Evolutionary conservation across 1,140 invertebrate species (phyloP), one percentile per base, ranked within the genome.

Genomic region (Wiebesia pumilae): DNA sequence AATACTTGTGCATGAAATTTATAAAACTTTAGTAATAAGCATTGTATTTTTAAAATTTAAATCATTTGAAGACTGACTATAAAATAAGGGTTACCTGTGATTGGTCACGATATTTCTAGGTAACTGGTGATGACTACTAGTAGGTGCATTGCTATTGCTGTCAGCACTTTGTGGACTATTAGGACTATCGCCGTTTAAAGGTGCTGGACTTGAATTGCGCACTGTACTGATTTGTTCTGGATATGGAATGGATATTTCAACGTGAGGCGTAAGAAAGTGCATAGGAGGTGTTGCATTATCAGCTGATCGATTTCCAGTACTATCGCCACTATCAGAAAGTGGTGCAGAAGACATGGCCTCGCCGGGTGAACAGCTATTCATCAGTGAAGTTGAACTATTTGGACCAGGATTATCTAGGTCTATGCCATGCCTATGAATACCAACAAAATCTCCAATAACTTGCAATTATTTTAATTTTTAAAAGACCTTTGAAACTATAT

Each of bases 231-330:
- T 84, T 88, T 93, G 93, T 77, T 93, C 94, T 83, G 95, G 92
- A 91, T 97, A 97, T 84, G 96, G 95, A 95, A 97, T 97, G 58
- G 97, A 97, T 93, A 98, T 98, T 94, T 98, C 97, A 38, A 98
- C 97, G 89, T 98, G 97, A 24, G 97, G 97, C 58, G 97, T 97
- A 33, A 98, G 94, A 92, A 97, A 98, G 93, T 98, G 97, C 96
- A 97, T 97, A 0, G 97, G 97, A 2, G 97, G 97, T 69, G 97
- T 97, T 24, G 96, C 96, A 91, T 97, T 97, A 90, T 97, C 97
- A 30, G 96, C 95, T 0, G 96, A 97, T 86, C 97, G 94, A 88
- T 96, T 96, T 33, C 96, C 96, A 82, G 95, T 96, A 83, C 96
- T 96, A 84, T 97, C 97, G 0, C 96, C 97, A 88, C 96, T 97